Evolutionary conservation across 2,113 vertebrate species (phyloP), one percentile per base, ranked within the genome.

Genomic region (Rallus limicola): DNA sequence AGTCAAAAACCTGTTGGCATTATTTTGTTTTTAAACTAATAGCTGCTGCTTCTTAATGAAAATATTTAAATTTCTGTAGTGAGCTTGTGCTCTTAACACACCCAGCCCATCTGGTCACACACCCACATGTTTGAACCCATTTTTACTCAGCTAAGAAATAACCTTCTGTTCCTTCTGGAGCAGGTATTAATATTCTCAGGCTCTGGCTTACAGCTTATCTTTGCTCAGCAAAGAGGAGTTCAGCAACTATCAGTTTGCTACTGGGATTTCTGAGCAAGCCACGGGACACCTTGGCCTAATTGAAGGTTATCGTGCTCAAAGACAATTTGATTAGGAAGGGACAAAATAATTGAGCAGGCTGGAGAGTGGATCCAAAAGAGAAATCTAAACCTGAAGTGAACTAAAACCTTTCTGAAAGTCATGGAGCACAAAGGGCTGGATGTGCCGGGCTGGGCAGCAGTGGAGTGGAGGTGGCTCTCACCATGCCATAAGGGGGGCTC

Each of bases 1-100:
- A 63, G 52, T 53, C 2, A 64, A 88, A 83, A 93, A n/a, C 36
- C 58, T 40, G 44, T 53, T 42, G 42, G 28, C 19, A 33, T 90
- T 80, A 31, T 42, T 92, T 90, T 78, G n/a, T 88, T 78, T 36
- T 88, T 52, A 16, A 72, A 86, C 46, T 11, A 83, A 64, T 46
- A 77, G 31, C 59, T 78, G 40, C 64, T 96, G 59, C 21, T 77
- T 24, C 89, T 80, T 79, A 89, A 92, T 77, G 75, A 80, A 93
- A 96, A 92, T 77, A 91, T 58, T 92, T 72, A 76, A 93, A 74
- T 94, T 93, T 86, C 76, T 86, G 13, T 17, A 83, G 68, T 52
- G 58, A 81, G 72, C 44, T 60, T 71, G 60, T 77, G 36, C 77
- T 84, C 74, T 52, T 29, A 58, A 60, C 86, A 90, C 58, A 86